Percentiles rank a stretch among this genome's conserved stretches.
Evolutionary conservation across 2,888 invertebrate species (phyloP).

Genomic region (Pogonocherus hispidulus): DNA sequence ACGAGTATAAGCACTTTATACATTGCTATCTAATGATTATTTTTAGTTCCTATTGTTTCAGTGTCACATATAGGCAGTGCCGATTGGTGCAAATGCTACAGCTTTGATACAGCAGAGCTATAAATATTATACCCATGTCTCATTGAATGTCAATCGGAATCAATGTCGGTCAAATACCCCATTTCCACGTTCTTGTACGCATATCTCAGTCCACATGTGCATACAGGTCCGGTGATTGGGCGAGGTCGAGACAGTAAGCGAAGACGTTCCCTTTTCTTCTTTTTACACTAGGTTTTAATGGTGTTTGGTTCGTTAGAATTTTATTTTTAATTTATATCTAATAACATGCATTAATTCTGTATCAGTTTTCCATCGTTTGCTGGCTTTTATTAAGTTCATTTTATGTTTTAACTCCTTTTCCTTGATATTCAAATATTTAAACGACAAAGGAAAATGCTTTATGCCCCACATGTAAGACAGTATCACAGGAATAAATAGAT

Average conservation of each 20-base stretch:
- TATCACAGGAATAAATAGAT: too few relatives aligned
- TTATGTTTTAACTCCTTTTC: too few relatives aligned
- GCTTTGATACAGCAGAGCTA: neutral
- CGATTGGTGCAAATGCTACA: constrained; percentile 1
- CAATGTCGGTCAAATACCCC: constrained; percentile 57
- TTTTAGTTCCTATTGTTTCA: neutral
- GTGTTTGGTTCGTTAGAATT: neutral
- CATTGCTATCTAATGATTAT: neutral
- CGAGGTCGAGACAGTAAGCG: constrained; percentile 60
- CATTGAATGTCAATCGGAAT: constrained; percentile 54
- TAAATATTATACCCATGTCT: neutral
- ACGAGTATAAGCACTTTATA: too few relatives aligned
- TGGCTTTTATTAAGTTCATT: too few relatives aligned
- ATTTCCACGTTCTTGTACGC: constrained; percentile 54
- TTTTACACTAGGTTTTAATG: constrained; percentile 54
- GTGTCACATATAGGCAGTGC: neutral
- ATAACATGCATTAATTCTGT: constrained; percentile 15
- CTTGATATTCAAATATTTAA: too few relatives aligned
- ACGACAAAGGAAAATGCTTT: too few relatives aligned
- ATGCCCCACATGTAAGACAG: too few relatives aligned
- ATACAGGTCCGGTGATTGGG: constrained; percentile 53
- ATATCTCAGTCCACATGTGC: constrained; percentile 58
- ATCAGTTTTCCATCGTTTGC: too few relatives aligned
- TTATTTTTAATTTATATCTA: neutral
- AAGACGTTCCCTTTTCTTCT: constrained; percentile 58